phyloP scores from a whole-genome alignment of 1,140 invertebrate species.

The Drosophila leontia region DNA sequence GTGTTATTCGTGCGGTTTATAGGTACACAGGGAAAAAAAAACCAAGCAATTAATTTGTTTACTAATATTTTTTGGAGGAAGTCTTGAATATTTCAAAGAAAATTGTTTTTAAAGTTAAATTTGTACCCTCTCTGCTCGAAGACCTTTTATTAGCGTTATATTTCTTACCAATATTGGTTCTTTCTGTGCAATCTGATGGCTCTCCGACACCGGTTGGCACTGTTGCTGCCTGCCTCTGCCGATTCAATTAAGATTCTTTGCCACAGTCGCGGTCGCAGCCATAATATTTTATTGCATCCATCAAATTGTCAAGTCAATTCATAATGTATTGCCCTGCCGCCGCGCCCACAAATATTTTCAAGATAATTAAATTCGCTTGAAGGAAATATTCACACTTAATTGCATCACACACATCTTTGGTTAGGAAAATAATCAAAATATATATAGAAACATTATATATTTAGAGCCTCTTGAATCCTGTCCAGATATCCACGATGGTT shows the following conservation, averaged over 20 bases:
- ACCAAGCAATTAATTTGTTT: too few species aligned
- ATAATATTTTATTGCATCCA: slow-evolving; percentile 67
- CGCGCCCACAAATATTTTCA: slow-evolving; percentile 60
- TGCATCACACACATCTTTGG: slow-evolving; percentile 48
- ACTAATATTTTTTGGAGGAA: neutral
- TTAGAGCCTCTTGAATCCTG: neutral
- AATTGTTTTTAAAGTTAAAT: too few species aligned
- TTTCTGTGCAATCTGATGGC: slow-evolving; percentile 7
- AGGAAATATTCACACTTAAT: slow-evolving; percentile 28
- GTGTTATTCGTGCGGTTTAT: slow-evolving; percentile 37
- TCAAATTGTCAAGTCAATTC: slow-evolving; percentile 41
- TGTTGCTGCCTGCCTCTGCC: slow-evolving; percentile 23
- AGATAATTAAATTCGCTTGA: slow-evolving; percentile 30
- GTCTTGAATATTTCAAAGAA: neutral
- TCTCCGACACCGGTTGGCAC: slow-evolving; percentile 47
- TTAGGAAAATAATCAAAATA: slow-evolving; percentile 5
- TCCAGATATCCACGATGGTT: slow-evolving; percentile 4
- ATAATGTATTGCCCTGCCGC: slow-evolving; percentile 41
- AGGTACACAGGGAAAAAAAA: slow-evolving; percentile 6
- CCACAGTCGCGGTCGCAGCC: slow-evolving; percentile 27
- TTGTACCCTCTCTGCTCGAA: too few species aligned
- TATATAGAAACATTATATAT: neutral
- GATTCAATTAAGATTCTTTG: slow-evolving; percentile 71
- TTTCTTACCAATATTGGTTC: neutral
- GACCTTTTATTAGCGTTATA: neutral